These are phyloP conservation scores for Spea bombifrons DNA, from an alignment of 2,113 vertebrate genomes.

Conservation along the genomic window DNA sequence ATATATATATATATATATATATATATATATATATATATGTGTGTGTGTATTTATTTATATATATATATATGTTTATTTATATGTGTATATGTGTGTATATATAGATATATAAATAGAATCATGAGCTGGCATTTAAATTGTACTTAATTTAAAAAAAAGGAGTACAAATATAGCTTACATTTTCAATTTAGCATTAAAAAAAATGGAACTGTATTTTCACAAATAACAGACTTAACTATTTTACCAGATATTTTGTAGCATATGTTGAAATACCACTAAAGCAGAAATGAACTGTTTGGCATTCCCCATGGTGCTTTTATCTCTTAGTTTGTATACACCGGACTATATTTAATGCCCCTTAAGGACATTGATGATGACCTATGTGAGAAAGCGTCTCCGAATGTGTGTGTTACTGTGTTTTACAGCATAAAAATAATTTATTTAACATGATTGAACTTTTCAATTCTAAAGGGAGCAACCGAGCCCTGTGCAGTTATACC, in stretches of 20 bases:
- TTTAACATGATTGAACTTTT: slow-evolving; percentile 24
- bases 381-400: slow-evolving; percentile 21
- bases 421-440: slow-evolving; percentile 23
- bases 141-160: too few relatives aligned
- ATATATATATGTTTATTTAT: neutral
- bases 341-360: slow-evolving; percentile 42
- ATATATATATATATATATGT: neutral
- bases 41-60: too few relatives aligned
- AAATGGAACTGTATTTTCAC: slow-evolving; percentile 3
- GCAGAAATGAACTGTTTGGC: slow-evolving; percentile 15
- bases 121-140: too few relatives aligned
- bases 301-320: slow-evolving; percentile 38
- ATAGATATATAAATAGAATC: neutral
- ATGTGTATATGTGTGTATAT: neutral
- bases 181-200: neutral
- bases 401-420: slow-evolving; percentile 25
- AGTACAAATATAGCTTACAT: too few relatives aligned
- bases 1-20: neutral
- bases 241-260: slow-evolving; percentile 23
- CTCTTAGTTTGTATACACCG: slow-evolving; percentile 32
- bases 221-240: slow-evolving; percentile 18
- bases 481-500: slow-evolving; percentile 1
- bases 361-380: slow-evolving; percentile 39
- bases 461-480: neutral
- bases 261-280: slow-evolving; percentile 16